Conservation (phyloP, 2,888 invertebrate genomes). For the Schizotus pectinicornis region DNA sequence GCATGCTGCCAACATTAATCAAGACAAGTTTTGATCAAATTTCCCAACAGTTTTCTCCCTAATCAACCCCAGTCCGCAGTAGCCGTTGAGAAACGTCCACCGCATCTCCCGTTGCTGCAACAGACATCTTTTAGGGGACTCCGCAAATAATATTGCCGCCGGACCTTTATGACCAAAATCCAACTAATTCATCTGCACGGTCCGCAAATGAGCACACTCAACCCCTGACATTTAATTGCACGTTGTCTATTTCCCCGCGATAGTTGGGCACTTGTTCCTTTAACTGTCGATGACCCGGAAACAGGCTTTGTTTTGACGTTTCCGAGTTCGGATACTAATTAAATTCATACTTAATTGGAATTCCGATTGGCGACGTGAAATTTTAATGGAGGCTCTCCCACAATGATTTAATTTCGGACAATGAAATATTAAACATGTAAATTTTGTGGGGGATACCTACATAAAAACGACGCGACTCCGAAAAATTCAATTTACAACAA, state of each 20-base stretch:
- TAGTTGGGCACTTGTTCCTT: not conserved
- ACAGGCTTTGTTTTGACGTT: not conserved
- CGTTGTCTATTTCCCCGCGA: no score
- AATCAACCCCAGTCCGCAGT: conserved; percentile 19
- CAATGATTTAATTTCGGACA: no score
- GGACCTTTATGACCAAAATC: not conserved
- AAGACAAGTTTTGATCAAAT: conserved; percentile 19
- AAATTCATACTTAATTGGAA: conserved; percentile 25
- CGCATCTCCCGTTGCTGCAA: conserved; percentile 11
- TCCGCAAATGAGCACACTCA: no score
- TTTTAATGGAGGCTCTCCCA: not conserved
- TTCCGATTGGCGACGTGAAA: conserved; percentile 14
- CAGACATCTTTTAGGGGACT: conserved; percentile 19
- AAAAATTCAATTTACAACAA: no score
- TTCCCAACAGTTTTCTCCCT: conserved; percentile 9
- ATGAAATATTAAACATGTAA: no score
- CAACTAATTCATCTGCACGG: not conserved
- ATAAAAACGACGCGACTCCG: not conserved
- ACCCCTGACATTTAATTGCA: no score
- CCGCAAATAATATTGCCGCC: no score
- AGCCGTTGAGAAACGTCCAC: conserved; percentile 3
- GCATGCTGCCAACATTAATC: conserved; percentile 14
- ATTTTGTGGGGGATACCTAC: not conserved
- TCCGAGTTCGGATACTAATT: conserved; percentile 14
- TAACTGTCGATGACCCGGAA: conserved; percentile 1